phyloP scores from a whole-genome alignment of 2,888 invertebrate genomes.

The Thecophora atra region DNA sequence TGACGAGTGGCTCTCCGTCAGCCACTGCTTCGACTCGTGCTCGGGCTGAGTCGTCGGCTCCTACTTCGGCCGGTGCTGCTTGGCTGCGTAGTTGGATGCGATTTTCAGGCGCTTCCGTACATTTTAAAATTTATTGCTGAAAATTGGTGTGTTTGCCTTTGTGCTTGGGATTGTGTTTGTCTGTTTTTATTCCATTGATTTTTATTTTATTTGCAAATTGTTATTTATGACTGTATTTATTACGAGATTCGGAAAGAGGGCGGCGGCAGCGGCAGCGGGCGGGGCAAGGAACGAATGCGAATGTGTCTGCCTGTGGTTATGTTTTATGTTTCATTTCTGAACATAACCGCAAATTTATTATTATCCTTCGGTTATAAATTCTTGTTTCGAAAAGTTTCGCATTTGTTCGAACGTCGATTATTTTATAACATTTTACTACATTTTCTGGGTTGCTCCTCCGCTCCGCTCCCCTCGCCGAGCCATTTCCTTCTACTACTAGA shows the following conservation, averaged over 20 bases:
- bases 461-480: no score
- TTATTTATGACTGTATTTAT: constrained; percentile 26
- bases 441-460: no score
- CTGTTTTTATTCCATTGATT: background rate
- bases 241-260: background rate
- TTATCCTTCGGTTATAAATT: constrained; percentile 18
- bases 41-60: no score
- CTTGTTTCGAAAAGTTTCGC: background rate
- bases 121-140: background rate
- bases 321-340: background rate
- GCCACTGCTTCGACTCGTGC: no score
- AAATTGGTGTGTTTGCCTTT: background rate
- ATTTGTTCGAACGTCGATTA: background rate
- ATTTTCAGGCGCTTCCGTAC: background rate
- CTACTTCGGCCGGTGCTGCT: no score
- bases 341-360: constrained; percentile 5
- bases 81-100: no score
- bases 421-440: background rate
- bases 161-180: background rate
- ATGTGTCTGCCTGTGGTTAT: background rate
- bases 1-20: no score
- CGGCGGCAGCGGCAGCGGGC: background rate
- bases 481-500: no score
- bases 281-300: background rate
- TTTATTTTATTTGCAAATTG: constrained; percentile 21